These are phyloP conservation scores for Ceratina japonica DNA, from an alignment of 1,140 invertebrate genomes.

Conservation along the genomic window DNA sequence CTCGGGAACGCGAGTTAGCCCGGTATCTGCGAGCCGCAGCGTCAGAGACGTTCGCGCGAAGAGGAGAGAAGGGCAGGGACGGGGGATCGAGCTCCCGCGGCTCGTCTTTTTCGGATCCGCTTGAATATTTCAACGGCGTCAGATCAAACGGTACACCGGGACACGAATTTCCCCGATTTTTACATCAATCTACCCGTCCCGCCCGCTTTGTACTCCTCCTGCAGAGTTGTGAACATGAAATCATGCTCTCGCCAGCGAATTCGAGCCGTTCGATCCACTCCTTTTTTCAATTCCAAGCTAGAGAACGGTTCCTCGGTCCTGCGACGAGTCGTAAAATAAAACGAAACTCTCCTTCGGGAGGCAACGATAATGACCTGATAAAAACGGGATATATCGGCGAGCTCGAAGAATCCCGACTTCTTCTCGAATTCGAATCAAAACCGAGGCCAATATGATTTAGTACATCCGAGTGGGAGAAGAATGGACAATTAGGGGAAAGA, in stretches of 20 bases:
- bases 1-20: background rate
- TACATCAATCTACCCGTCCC: background rate
- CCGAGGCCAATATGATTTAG: too few species aligned
- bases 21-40: constrained; percentile 5
- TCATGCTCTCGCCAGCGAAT: background rate
- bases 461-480: too few species aligned
- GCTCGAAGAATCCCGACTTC: background rate
- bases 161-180: constrained; percentile 10
- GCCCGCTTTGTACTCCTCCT: too few species aligned
- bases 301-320: too few species aligned
- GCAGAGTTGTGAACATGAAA: background rate
- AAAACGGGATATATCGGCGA: too few species aligned
- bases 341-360: too few species aligned
- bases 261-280: background rate
- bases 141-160: background rate
- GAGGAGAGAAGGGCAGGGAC: too few species aligned
- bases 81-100: too few species aligned
- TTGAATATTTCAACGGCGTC: constrained; percentile 22
- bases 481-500: background rate
- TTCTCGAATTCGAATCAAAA: background rate
- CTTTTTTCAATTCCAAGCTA: background rate
- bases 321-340: too few species aligned
- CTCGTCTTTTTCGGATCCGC: background rate
- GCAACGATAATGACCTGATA: too few species aligned
- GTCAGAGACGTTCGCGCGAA: background rate